Percentiles rank a stretch among this genome's conserved stretches.
These are phyloP conservation scores for Brevimyrus niger DNA, from an alignment of 2,113 vertebrate species.

Conservation along the genomic window DNA sequence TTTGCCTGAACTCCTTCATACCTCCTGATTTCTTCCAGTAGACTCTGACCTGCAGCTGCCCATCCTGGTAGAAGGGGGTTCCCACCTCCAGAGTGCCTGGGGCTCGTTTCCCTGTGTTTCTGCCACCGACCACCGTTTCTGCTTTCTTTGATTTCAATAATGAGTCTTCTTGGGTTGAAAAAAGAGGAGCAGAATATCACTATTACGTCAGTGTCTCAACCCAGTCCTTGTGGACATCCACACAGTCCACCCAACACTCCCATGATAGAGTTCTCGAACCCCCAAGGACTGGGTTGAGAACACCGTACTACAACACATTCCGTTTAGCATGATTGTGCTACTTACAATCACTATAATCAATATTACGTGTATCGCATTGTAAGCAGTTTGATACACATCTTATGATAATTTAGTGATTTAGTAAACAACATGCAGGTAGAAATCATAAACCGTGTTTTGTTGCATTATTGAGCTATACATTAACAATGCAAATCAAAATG, in stretches of 20 bases:
- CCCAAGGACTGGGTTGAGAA: neutral
- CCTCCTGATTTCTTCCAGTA: conserved; percentile 83
- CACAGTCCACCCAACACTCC: neutral
- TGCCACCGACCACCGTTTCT: conserved; percentile 46
- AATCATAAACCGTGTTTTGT: neutral
- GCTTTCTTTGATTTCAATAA: neutral
- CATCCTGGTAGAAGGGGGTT: conserved; percentile 78
- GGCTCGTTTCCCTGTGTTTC: conserved; percentile 48
- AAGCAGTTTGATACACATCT: neutral
- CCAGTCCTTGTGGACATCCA: neutral
- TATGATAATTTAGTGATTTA: neutral
- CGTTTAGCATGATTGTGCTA: neutral
- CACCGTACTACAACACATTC: neutral
- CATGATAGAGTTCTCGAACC: no score
- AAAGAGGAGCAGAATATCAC: neutral
- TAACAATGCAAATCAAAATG: neutral
- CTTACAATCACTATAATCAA: neutral
- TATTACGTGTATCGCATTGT: neutral
- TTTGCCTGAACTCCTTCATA: conserved; percentile 30
- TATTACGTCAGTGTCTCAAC: neutral
- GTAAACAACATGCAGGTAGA: neutral
- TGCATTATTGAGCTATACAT: neutral
- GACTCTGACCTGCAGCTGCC: conserved; percentile 75
- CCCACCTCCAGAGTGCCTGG: conserved; percentile 70
- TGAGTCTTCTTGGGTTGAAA: neutral